Percentiles rank a stretch among this genome's conserved stretches.
Conservation (phyloP, 2,888 invertebrate genomes). For the Ashinkailepas kermadecensis region DNA sequence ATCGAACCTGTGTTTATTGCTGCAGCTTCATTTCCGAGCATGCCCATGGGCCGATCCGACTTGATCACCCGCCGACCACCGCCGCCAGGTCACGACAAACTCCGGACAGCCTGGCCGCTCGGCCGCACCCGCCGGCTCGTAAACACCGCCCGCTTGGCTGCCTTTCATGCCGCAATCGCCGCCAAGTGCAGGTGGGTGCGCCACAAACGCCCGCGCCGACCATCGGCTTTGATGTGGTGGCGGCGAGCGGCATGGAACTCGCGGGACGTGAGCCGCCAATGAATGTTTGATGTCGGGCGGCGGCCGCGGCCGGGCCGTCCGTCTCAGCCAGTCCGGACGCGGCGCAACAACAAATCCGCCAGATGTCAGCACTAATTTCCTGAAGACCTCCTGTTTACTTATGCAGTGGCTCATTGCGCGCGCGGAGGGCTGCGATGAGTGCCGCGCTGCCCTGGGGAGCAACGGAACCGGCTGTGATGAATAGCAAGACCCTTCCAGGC, state of each 20-base stretch:
- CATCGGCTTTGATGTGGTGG: not conserved
- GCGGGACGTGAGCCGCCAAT: not conserved
- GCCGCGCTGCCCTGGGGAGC: not conserved
- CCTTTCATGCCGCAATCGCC: not conserved
- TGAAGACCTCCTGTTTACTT: not conserved
- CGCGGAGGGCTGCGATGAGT: not conserved
- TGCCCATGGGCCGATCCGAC: not conserved
- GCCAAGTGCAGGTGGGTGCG: too few species aligned
- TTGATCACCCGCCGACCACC: not conserved
- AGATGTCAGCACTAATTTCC: slow-evolving; percentile 15
- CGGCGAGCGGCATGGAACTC: not conserved
- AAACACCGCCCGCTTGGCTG: not conserved
- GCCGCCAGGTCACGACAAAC: not conserved
- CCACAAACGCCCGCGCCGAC: not conserved
- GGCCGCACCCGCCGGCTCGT: too few species aligned
- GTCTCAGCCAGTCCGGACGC: not conserved
- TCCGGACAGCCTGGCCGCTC: too few species aligned
- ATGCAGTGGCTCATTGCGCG: not conserved
- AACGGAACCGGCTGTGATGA: not conserved
- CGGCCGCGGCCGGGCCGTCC: not conserved
- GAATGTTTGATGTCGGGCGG: not conserved
- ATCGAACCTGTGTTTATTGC: too few species aligned
- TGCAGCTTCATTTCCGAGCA: too few species aligned
- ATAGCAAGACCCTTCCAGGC: not conserved
- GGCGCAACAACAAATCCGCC: slow-evolving; percentile 1